These are phyloP conservation scores for Syritta pipiens DNA, from an alignment of 2,888 invertebrate species.

Conservation along the genomic window DNA sequence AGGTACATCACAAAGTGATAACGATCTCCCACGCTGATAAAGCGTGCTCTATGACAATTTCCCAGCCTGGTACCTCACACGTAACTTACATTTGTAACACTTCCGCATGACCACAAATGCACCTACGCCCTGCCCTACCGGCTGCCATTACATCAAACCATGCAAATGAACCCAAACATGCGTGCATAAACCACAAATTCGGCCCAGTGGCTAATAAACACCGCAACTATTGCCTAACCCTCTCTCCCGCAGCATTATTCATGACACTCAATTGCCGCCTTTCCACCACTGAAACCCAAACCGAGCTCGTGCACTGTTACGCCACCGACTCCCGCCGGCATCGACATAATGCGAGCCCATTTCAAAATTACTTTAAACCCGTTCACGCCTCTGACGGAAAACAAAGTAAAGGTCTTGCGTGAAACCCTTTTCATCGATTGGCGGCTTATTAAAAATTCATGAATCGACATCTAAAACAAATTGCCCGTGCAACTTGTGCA, in stretches of 20 bases:
- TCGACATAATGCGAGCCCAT: constrained; percentile 8
- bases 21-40: too few species aligned
- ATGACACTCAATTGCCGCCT: not conserved
- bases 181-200: too few species aligned
- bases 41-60: too few species aligned
- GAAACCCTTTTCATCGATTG: constrained; percentile 18
- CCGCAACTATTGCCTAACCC: not conserved
- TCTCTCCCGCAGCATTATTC: not conserved
- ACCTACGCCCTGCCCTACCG: not conserved
- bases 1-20: too few species aligned
- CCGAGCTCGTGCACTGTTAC: constrained; percentile 36
- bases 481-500: constrained; percentile 24
- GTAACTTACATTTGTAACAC: too few species aligned
- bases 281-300: not conserved
- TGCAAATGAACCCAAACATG: not conserved
- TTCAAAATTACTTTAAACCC: constrained; percentile 18
- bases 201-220: not conserved
- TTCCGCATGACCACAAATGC: too few species aligned
- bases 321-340: constrained; percentile 1
- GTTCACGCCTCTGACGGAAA: not conserved
- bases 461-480: constrained; percentile 24
- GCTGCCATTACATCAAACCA: not conserved
- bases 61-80: too few species aligned
- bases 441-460: constrained; percentile 42
- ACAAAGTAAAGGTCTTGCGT: constrained; percentile 5